These are phyloP conservation scores for Pandemis cinnamomeana DNA, from an alignment of 2,888 invertebrate genomes.

Conservation along the genomic window DNA sequence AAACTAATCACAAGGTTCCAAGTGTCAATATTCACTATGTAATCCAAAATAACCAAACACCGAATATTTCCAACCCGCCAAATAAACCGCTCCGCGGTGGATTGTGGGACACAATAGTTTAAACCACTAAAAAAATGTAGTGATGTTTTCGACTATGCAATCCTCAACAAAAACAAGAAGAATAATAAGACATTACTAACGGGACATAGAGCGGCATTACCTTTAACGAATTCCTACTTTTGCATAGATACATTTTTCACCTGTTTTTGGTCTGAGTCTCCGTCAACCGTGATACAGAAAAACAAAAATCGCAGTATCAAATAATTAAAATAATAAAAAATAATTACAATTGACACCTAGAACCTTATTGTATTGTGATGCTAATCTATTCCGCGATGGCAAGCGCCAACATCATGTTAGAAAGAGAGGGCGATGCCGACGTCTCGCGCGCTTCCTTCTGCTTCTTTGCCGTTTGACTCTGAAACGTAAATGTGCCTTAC, in stretches of 20 bases:
- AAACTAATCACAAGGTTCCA: not conserved
- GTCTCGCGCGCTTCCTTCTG: constrained; percentile 39
- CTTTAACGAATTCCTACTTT: too few species aligned
- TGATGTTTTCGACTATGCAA: not conserved
- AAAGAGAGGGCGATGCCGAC: constrained; percentile 45
- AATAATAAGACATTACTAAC: too few species aligned
- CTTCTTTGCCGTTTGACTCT: constrained; percentile 7
- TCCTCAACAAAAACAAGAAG: too few species aligned
- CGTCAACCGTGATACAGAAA: too few species aligned
- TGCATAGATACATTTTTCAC: too few species aligned
- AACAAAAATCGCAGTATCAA: too few species aligned
- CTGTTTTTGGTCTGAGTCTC: too few species aligned
- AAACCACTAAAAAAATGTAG: not conserved
- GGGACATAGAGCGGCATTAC: too few species aligned
- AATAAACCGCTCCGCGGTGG: not conserved
- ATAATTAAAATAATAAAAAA: too few species aligned
- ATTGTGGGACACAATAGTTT: not conserved
- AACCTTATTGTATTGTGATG: not conserved
- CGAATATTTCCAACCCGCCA: not conserved
- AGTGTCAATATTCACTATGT: not conserved
- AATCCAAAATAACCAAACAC: not conserved
- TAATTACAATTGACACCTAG: not conserved
- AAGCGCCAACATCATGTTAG: constrained; percentile 62
- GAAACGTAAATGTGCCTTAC: not conserved
- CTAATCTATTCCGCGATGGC: constrained; percentile 61